Conservation (phyloP, 2,797 vertebrate genomes). For the Pipistrellus nathusii region DNA sequence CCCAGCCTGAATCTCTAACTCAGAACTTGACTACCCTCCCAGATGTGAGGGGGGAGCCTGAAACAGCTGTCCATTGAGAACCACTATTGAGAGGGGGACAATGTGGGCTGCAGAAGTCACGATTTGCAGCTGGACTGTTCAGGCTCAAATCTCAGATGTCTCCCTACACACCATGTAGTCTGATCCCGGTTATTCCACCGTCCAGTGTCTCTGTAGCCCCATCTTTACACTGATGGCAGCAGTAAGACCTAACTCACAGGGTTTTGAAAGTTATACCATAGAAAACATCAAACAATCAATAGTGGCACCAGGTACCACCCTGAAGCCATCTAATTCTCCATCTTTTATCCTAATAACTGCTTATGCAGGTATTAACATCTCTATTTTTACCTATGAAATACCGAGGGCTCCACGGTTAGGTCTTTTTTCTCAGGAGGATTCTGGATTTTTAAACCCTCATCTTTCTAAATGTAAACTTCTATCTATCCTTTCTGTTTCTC, state of each 20-base stretch:
- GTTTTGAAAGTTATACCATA: neutral
- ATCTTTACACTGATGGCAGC: neutral
- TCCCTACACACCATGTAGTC: neutral
- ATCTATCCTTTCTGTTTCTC: neutral
- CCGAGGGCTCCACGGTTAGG: neutral
- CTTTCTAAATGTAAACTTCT: conserved; percentile 46
- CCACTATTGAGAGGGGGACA: neutral
- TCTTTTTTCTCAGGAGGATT: neutral
- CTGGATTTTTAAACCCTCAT: conserved; percentile 30
- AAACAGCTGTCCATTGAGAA: neutral
- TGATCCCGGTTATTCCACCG: neutral
- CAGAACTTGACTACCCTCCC: neutral
- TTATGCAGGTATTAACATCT: neutral
- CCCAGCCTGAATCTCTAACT: neutral
- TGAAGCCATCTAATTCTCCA: neutral
- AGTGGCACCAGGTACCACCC: neutral
- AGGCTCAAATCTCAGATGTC: neutral
- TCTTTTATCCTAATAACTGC: neutral
- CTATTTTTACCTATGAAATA: neutral
- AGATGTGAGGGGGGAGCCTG: fast-evolving
- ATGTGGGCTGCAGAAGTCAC: neutral
- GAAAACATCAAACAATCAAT: neutral
- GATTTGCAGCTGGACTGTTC: neutral
- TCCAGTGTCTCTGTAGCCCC: neutral
- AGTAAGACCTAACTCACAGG: neutral